Base-by-base conservation (phyloP, 1,140 invertebrate genomes). In the Bemisia tabaci region DNA sequence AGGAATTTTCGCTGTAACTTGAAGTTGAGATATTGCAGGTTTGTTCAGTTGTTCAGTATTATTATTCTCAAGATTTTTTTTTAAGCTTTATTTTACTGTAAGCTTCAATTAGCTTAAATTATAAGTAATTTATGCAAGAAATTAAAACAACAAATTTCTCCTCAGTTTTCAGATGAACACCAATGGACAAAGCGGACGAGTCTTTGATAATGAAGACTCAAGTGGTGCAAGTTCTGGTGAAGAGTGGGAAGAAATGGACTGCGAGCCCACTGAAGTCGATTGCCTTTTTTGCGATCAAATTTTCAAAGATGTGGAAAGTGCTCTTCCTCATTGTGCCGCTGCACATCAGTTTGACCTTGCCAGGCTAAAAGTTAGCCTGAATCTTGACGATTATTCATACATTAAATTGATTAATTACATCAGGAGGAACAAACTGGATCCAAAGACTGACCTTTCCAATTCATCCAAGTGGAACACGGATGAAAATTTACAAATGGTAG, bases 321-420 rank as follows among this genome's bases (percentile, higher is more conserved):
- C 81, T 2, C 75, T 84, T 26, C 71, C 76, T 2, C 85, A 86
- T 70, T 79, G 83, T 60, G 71, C 74, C 39, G 70, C 72, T 1
- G 65, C 68, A 2, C 92, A 95, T 73, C 80, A 81, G 62, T 88
- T 95, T 73, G 83, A 88, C 76, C 80, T 95, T 24, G 74, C 79
- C 21, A 74, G 77, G 23, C 79, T 91, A 48, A 88, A 89, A 75
- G 74, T 75, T 0, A 87, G 84, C 70, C 85, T 87, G 72, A 82
- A 82, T 67, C 84, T 95, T 80, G 91, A 94, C 74, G 87, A 85
- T 72, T 91, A 93, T 77, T 86, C 85, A 0, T 95, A 88, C 70
- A 93, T 95, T 22, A 92, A 92, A 76, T 78, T 95, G 70, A 86
- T 95, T 17, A 95, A 95, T 79, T 96, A 86, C 73, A 87, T 95